Conservation (phyloP, 1,140 invertebrate species). For the Chrysoperla carnea region DNA sequence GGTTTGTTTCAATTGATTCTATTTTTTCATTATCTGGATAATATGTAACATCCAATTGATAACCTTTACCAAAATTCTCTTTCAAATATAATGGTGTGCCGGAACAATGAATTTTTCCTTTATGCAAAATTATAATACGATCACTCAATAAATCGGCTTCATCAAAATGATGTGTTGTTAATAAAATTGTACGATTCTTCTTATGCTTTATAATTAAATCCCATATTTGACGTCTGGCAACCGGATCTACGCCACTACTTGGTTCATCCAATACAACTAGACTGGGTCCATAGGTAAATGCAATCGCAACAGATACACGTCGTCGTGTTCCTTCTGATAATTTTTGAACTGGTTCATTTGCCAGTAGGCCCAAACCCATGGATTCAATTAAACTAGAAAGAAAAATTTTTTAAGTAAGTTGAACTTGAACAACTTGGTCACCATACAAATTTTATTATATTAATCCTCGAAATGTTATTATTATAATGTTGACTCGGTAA, state of each 20-base stretch:
- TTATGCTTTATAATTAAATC: conserved; percentile 46
- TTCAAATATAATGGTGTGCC: conserved; percentile 55
- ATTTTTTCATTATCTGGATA: conserved; percentile 11
- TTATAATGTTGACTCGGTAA: neutral
- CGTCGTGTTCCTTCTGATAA: conserved; percentile 42
- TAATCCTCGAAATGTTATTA: neutral
- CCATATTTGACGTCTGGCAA: conserved; percentile 59
- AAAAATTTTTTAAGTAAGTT: conserved; percentile 2
- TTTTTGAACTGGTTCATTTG: conserved; percentile 29
- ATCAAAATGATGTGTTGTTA: conserved; percentile 54
- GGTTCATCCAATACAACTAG: conserved; percentile 75
- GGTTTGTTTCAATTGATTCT: neutral
- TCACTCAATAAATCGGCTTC: conserved; percentile 49
- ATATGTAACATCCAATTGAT: conserved; percentile 41
- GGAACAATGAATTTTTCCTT: conserved; percentile 39
- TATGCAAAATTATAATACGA: conserved; percentile 42
- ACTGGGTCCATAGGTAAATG: conserved; percentile 55
- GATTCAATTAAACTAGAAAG: conserved; percentile 30
- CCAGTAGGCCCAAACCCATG: conserved; percentile 32
- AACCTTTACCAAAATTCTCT: conserved; percentile 58
- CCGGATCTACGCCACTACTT: conserved; percentile 63
- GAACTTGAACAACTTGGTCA: too few relatives aligned
- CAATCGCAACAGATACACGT: conserved; percentile 41
- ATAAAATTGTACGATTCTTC: conserved; percentile 42
- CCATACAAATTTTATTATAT: neutral